Base-by-base conservation (phyloP, 2,113 vertebrate species). In the Dendrocopos noguchii region DNA sequence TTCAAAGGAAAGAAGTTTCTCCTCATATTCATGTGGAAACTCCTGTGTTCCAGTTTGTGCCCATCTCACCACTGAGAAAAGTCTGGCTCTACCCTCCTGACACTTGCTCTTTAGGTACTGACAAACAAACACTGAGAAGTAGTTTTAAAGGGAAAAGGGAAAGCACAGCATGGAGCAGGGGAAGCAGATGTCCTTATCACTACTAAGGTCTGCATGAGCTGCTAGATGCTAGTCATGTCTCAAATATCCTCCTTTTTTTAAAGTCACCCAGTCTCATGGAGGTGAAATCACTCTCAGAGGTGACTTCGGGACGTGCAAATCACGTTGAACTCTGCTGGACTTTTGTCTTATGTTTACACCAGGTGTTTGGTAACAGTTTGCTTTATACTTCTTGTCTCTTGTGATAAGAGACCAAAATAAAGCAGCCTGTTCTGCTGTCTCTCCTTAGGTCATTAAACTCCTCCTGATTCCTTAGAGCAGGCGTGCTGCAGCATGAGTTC, bases 241-340 rank as follows among this genome's bases (percentile, higher is more conserved):
- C 70, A 94, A 91, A 94, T 96, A 78, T 46, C 65, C 39, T 21
- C 27, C 52, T 42, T 39, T 19, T 46, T 22, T 56, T 33, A 1
- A 29, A 34, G 53, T 46, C 2, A 0, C 20, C 0, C 2, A 61
- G 68, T 74, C 82, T 85, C 87, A 39, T 61, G 57, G 68, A 71
- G 65, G 44, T 75, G 76, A 94, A 67, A 63, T 91, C 84, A 83
- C 57, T 50, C 70, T 29, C 68, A 74, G 79, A 92, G 91, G 89
- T 94, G 71, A 94, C 47, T 88, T 93, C 47, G 64, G 95, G 93
- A 94, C 95, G 87, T 0, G 4, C 13, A 77, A 83, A 83, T 72
- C 88, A 85, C 93, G 89, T 94, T 6, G 0, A 44, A 83, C 44
- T 57, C 17, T 3, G 1, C n/a, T 90, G 93, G 87, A 87, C 50